These are phyloP conservation scores for Peromyscus polionotus DNA, from an alignment of 2,113 vertebrate genomes.

Conservation along the genomic window DNA sequence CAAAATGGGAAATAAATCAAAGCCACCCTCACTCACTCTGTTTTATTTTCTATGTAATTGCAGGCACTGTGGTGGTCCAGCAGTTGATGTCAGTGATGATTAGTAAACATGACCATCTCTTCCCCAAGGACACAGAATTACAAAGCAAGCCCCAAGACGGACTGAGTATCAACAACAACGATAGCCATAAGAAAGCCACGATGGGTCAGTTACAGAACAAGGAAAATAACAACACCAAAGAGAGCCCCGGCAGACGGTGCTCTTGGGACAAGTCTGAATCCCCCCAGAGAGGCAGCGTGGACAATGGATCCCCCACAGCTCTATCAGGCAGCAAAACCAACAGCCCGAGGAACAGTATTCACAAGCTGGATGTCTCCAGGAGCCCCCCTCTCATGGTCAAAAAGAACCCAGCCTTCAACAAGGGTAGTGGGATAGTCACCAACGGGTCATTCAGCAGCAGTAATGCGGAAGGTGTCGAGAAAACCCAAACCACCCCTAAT, in stretches of 20 bases:
- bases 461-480: conserved; percentile 90
- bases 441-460: conserved; percentile 98
- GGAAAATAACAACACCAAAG: conserved; percentile 93
- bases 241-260: conserved; percentile 88
- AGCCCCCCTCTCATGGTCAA: conserved; percentile 95
- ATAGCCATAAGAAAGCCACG: conserved; percentile 86
- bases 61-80: conserved; percentile 97
- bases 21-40: background rate
- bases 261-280: conserved; percentile 94
- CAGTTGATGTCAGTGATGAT: conserved; percentile 98
- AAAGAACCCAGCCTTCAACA: conserved; percentile 97
- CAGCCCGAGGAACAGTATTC: conserved; percentile 92
- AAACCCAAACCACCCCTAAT: conserved; percentile 88
- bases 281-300: conserved; percentile 88
- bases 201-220: conserved; percentile 91
- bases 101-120: conserved; percentile 93
- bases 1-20: background rate
- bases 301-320: conserved; percentile 89
- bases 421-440: conserved; percentile 98
- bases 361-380: conserved; percentile 91
- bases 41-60: conserved; percentile 58
- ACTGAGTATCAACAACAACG: conserved; percentile 93
- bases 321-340: conserved; percentile 88
- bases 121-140: conserved; percentile 91
- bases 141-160: conserved; percentile 85